Evolutionary conservation across 2,888 invertebrate species (phyloP), one percentile per base, ranked within the genome.

Genomic region (Chymomyza fuscimana): DNA sequence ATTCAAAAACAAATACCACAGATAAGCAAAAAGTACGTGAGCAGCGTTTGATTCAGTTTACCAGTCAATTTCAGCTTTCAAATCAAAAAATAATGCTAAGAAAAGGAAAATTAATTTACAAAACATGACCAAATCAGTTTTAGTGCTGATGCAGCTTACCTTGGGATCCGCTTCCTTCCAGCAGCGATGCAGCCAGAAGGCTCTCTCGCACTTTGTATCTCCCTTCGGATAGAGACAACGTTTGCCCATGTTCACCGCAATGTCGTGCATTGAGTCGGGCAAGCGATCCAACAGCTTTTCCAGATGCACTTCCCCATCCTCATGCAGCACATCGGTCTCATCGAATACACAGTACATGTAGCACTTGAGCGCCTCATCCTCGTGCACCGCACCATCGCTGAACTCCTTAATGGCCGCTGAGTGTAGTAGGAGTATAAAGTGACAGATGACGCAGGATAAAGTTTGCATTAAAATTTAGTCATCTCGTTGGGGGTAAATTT

Each of bases 81-180:
- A 70, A 77, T 81, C 66, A 81, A 74, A 36, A 81, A 81, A 58
- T 81, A 81, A 74, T 79, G 77, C 80, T 77, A 71, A 64, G 67
- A 64, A 56, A 54, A 36, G 29, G 19, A 36, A 51, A 51, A 52
- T 51, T 63, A 72, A 77, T 74, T 63, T 59, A 59, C 25, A 46
- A 15, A 56, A 46, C 40, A 46, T 46, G 40, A 46, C 10, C 40
- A 46, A 12, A 46, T 46, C 40, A 46, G 40, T 12, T 5, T 12
- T 12, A 12, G 12, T 12, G 12, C 12, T 46, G 40, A 4, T 12
- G 40, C 40, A 59, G 52, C 69, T 73, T 76, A 89, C 91, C 81
- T 86, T 82, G 56, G 91, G 90, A 80, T 89, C 90, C 29, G 89
- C 81, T 67, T 76, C 70, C 70, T 90, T 90, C 87, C 90, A 89